These are phyloP conservation scores for Apodemia hepburni DNA, from an alignment of 2,888 invertebrate genomes.

Conservation along the genomic window DNA sequence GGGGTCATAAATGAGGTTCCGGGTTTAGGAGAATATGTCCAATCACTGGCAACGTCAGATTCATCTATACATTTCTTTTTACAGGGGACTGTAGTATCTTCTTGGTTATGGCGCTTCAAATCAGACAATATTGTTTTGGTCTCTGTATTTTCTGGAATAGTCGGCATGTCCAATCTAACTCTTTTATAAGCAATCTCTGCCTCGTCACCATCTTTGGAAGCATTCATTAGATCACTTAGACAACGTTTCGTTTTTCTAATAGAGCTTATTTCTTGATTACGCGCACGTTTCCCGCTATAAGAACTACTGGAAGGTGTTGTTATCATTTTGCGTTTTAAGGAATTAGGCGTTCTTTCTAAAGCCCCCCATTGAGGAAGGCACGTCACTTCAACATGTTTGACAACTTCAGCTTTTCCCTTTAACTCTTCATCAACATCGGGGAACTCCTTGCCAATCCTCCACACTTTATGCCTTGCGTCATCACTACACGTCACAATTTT, in stretches of 20 bases:
- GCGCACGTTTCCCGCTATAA: slow-evolving; percentile 37
- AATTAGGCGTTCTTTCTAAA: slow-evolving; percentile 71
- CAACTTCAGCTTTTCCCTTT: slow-evolving; percentile 49
- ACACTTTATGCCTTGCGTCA: slow-evolving; percentile 88
- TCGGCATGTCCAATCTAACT: slow-evolving; percentile 38
- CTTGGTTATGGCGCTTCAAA: slow-evolving; percentile 50
- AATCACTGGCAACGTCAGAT: slow-evolving; percentile 33
- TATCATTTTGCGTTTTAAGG: slow-evolving; percentile 54
- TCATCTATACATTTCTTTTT: slow-evolving; percentile 36
- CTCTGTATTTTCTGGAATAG: slow-evolving; percentile 35
- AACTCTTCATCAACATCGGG: slow-evolving; percentile 48
- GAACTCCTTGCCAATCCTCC: slow-evolving; percentile 83
- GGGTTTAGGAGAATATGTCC: slow-evolving; percentile 45
- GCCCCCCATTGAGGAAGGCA: slow-evolving; percentile 46
- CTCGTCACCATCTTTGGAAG: slow-evolving; percentile 44
- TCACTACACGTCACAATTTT: slow-evolving; percentile 91
- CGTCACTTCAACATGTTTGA: slow-evolving; percentile 43
- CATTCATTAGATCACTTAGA: slow-evolving; percentile 59
- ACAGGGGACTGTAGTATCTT: slow-evolving; percentile 29
- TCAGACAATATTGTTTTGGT: slow-evolving; percentile 39
- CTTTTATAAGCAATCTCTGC: slow-evolving; percentile 41
- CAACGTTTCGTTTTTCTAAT: slow-evolving; percentile 57
- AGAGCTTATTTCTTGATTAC: slow-evolving; percentile 31
- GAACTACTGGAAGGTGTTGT: slow-evolving; percentile 39
- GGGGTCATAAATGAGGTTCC: slow-evolving; percentile 59